Evolutionary conservation across 2,113 vertebrate species (phyloP), one percentile per base, ranked within the genome.

Genomic region (Ptychochromis oligacanthus): DNA sequence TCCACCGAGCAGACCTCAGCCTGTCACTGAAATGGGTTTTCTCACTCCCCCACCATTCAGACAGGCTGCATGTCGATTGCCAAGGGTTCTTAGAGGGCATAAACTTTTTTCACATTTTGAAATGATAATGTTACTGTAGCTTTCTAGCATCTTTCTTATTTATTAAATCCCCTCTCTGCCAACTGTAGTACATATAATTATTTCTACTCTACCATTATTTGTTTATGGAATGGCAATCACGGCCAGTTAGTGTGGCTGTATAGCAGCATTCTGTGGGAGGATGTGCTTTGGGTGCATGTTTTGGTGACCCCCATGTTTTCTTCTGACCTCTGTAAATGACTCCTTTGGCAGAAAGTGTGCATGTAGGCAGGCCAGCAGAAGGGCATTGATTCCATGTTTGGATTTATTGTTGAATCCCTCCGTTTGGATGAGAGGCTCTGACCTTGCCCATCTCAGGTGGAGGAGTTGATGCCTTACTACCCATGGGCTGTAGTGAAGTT

Each of bases 381-480:
- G 84, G 84, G 76, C 88, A 92, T 91, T 85, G 91, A 93, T 93
- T 92, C 85, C 75, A 77, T 20, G 79, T 56, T 77, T 86, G 92
- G 87, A 94, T 94, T 95, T 94, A 93, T 93, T 90, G 91, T 91
- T 70, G 86, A 89, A 88, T 90, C 86, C 88, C 72, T 81, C 82
- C 5, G 46, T 92, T 88, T 87, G 88, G 83, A 93, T 89, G 86
- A 89, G 85, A 91, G 84, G 87, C 87, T 88, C 65, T 93, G 93
- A 95, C 94, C 94, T 94, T 92, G 92, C 89, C 87, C 89, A 84
- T 92, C 90, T 93, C 86, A 79, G 89, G 88, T 92, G 84, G 58
- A 72, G 76, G 89, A 83, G 91, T 85, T 82, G 88, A 84, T 88
- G 87, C 88, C 88, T 91, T 86, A 82, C 89, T 88, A 91, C 91